Evolutionary conservation across 2,797 vertebrate genomes (phyloP), one percentile per base, ranked within the genome.

Genomic region (Leptodactylus fallax): DNA sequence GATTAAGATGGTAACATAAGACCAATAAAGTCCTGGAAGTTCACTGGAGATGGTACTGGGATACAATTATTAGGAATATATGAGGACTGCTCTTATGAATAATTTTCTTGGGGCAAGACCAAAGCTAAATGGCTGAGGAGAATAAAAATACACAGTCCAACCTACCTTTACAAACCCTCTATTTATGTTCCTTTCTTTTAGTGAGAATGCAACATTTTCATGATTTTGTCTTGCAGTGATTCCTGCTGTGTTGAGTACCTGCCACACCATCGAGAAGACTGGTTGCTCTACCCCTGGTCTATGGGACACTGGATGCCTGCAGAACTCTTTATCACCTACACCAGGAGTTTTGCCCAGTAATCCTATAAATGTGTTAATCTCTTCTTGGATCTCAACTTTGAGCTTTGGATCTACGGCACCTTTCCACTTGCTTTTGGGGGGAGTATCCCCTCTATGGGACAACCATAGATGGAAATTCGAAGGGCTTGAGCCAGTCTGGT

Each of bases 391-490:
- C 23, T 83, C 25, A 60, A 53, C 9, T 51, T 67, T 56, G 69
- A 77, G 89, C 85, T 81, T 81, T 85, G 89, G 86, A 90, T 90
- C 91, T 88, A 85, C 87, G 87, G 79, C 79, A 81, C 85, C 63
- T 55, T 61, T 86, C 71, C 85, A 77, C 47, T 79, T 12, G 47
- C 7, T 79, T 86, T 83, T 85, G 89, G 87, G 85, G 89, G 87
- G 85, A 87, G 78, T 78, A 74, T 63, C 74, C 53, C 1, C 5
- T 11, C 36, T 76, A 55, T 76, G 56, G 77, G 45, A 60, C 83
- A 85, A 82, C 63, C 36, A 61, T 47, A 87, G 87, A 91, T 91
- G 1, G 8, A 36, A 10, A 90, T 88, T 27, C 8, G 85, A 92
- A 91, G 79, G 90, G 45, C 79, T 36, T 85, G 65, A 76, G 58